phyloP scores from a whole-genome alignment of 92 coral and sea anemone species.

The Zoanthus gigantus region DNA sequence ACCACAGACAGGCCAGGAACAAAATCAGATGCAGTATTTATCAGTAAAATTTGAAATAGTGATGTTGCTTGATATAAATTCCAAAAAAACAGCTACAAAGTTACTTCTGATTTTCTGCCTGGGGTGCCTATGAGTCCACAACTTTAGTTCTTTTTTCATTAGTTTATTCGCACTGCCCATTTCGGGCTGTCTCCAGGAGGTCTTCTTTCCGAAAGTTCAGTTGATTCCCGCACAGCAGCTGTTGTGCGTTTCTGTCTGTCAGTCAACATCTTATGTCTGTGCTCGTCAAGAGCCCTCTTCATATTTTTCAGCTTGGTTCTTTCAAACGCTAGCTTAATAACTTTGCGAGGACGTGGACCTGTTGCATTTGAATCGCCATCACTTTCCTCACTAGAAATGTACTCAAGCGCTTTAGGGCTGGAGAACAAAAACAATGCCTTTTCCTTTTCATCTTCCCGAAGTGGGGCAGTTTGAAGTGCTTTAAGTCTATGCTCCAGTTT shows the following conservation, averaged over 20 bases:
- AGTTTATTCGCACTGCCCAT: constrained; percentile 24
- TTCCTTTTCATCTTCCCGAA: neutral
- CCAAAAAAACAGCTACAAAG: neutral
- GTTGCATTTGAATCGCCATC: neutral
- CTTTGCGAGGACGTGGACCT: neutral
- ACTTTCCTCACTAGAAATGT: neutral
- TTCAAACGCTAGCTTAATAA: neutral
- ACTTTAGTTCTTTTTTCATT: neutral
- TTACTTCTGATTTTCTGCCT: neutral
- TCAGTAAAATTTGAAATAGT: neutral
- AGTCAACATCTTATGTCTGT: neutral
- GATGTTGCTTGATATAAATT: neutral
- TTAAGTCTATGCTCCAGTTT: neutral
- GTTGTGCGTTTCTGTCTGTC: constrained; percentile 13
- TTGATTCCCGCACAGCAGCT: constrained; percentile 24
- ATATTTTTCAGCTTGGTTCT: neutral
- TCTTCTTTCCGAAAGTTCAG: constrained; percentile 19
- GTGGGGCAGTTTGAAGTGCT: neutral
- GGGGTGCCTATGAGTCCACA: neutral
- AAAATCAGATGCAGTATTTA: neutral
- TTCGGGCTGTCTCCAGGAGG: constrained; percentile 28
- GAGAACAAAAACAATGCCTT: neutral
- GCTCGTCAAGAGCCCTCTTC: neutral
- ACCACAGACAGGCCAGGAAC: neutral
- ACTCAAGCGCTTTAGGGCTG: neutral